Percentiles rank a stretch among this genome's conserved stretches.
phyloP scores from a whole-genome alignment of 2,113 vertebrate genomes.

The Tiliqua scincoides region DNA sequence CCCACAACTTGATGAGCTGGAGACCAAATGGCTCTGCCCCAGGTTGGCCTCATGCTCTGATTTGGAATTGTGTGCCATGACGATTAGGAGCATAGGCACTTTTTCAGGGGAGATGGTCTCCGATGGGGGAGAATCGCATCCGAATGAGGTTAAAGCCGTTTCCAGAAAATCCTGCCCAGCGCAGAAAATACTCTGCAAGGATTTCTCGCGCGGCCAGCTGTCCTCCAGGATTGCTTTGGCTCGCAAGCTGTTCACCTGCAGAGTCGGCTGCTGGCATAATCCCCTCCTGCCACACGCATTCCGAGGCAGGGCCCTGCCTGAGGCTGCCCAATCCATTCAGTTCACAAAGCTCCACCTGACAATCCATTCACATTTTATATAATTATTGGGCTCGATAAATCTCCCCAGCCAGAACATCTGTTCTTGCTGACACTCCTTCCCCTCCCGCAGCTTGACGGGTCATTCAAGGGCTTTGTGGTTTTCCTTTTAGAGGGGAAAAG shows the following conservation, averaged over 20 bases:
- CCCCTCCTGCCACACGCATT: neutral
- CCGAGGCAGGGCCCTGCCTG: neutral
- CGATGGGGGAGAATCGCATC: too few relatives aligned
- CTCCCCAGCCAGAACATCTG: neutral
- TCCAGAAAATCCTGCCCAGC: neutral
- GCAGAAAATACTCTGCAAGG: neutral
- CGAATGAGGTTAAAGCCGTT: neutral
- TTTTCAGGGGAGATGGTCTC: too few relatives aligned
- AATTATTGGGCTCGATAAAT: neutral
- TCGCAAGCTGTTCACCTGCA: neutral
- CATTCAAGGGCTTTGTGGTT: neutral
- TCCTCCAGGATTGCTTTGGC: neutral
- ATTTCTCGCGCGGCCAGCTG: neutral
- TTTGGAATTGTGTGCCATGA: too few relatives aligned
- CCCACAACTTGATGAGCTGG: too few relatives aligned
- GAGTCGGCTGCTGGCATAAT: too few relatives aligned
- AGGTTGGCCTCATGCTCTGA: too few relatives aligned
- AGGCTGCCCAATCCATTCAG: neutral
- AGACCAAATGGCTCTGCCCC: too few relatives aligned
- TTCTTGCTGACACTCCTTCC: neutral
- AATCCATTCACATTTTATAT: neutral
- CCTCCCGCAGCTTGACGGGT: neutral
- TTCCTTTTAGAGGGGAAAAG: neutral
- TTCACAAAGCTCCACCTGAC: neutral
- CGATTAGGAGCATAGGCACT: too few relatives aligned